A percentile compares a stretch with the other conserved stretches of the same genome.
These are phyloP conservation scores for Abramis brama DNA, from an alignment of 2,113 vertebrate genomes.

Conservation along the genomic window DNA sequence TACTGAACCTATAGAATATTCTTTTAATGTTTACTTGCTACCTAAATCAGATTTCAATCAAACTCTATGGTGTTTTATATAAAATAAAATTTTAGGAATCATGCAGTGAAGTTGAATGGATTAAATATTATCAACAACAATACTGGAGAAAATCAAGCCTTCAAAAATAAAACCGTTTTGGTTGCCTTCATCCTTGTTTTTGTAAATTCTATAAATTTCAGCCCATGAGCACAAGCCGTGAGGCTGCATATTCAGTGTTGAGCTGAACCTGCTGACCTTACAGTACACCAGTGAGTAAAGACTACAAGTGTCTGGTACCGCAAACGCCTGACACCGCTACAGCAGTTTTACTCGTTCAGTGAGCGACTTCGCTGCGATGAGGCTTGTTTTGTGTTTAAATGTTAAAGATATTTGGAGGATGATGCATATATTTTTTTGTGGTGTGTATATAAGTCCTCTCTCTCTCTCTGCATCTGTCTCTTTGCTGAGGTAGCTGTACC, in stretches of 20 bases:
- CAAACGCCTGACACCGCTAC: not conserved
- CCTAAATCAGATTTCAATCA: not conserved
- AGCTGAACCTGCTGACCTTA: conserved; percentile 52
- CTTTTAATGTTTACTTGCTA: not conserved
- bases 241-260: conserved; percentile 40
- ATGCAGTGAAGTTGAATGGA: not conserved
- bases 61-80: not conserved
- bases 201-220: conserved; percentile 47
- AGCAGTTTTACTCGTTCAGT: not conserved
- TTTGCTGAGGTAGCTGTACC: conserved; percentile 80
- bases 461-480: conserved; percentile 49
- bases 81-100: not conserved
- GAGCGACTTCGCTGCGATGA: not conserved
- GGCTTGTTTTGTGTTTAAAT: not conserved
- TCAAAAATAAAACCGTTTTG: not conserved
- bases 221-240: conserved; percentile 38
- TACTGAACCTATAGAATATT: not conserved
- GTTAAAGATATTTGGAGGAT: not conserved
- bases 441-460: not conserved
- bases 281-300: conserved; percentile 38
- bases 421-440: not conserved
- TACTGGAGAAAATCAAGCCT: not conserved
- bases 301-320: not conserved
- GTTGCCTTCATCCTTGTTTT: conserved; percentile 7
- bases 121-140: not conserved